Evolutionary conservation across 1,140 invertebrate genomes (phyloP), one percentile per base, ranked within the genome.

Genomic region (Leptoteleia sp.): DNA sequence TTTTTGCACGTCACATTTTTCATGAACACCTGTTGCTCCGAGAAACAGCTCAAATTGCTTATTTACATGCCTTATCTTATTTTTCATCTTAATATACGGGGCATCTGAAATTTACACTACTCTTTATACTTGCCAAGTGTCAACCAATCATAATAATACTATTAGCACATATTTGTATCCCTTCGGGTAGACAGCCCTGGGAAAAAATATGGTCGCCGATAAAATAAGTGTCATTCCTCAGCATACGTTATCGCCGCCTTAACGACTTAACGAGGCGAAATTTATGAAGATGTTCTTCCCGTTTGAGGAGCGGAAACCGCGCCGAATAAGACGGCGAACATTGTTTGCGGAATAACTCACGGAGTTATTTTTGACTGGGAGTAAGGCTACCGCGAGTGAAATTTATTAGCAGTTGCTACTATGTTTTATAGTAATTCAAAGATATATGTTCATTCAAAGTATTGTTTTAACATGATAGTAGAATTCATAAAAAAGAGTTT

Each of bases 1-100:
- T 33, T 65, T 65, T 65, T 65, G 9, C 31, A n/a, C 29, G 38
- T 37, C 16, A 48, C 12, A 52, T 43, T 43, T 27, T 38, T 35
- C 37, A 31, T 11, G 4, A 22, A 25, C 61, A 65, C 61, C 61
- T 54, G 61, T 65, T 65, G 61, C 61, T 43, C 16, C 5, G 22
- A 54, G 16, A 65, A 65, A 54, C 19, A 52, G 27, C 16, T 33
- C 6, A 54, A 54, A 45, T 45, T 67, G 48, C 38, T 54, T 67
- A 67, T 54, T 64, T 64, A 42, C 59, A 64, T 50, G 35, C 25
- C 22, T 27, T 40, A 43, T 54, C 38, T 54, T 43, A 67, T 67
- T 54, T 67, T 35, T 43, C 62, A 42, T 54, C 62, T 45, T 45
- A 45, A 35, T 54, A 22, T 43, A 15, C 13, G n/a, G 15, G 19